A percentile compares a stretch with the other conserved stretches of the same genome.
Evolutionary conservation across 1,140 invertebrate species (phyloP).

Genomic region (Nylanderia fulva): DNA sequence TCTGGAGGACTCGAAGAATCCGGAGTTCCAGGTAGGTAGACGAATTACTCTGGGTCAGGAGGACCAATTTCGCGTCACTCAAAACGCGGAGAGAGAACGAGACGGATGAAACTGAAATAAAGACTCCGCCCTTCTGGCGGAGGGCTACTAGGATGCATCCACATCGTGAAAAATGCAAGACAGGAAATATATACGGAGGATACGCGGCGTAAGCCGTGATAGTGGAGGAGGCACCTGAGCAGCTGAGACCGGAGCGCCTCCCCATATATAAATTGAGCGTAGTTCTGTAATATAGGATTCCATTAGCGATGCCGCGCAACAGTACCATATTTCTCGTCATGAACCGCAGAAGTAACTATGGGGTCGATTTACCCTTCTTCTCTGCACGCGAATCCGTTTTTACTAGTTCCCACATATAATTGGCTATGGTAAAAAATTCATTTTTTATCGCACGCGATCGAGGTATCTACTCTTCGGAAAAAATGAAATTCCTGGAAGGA

Average conservation of each 20-base stretch:
- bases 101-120: slow-evolving; percentile 16
- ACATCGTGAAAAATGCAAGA: slow-evolving; percentile 50
- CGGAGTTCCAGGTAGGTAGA: slow-evolving; percentile 81
- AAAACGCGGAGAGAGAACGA: neutral
- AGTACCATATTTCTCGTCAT: slow-evolving; percentile 22
- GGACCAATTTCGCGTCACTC: neutral
- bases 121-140: neutral
- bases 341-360: neutral
- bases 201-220: slow-evolving; percentile 19
- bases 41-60: neutral
- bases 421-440: neutral
- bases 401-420: neutral
- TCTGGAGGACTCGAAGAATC: slow-evolving; percentile 84
- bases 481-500: no score
- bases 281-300: slow-evolving; percentile 48
- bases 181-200: slow-evolving; percentile 22
- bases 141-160: slow-evolving; percentile 6
- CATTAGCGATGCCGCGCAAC: slow-evolving; percentile 38
- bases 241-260: slow-evolving; percentile 5
- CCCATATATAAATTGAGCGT: slow-evolving; percentile 52
- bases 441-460: slow-evolving; percentile 4
- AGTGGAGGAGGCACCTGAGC: slow-evolving; percentile 17
- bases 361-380: neutral
- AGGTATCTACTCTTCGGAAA: no score
- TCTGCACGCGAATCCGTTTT: slow-evolving; percentile 25